A percentile compares a stretch with the other conserved stretches of the same genome.
These are phyloP conservation scores for Chrysaora quinquecirrha DNA, from an alignment of 30 jellyfish, hydroid and myxozoan species.

Conservation along the genomic window DNA sequence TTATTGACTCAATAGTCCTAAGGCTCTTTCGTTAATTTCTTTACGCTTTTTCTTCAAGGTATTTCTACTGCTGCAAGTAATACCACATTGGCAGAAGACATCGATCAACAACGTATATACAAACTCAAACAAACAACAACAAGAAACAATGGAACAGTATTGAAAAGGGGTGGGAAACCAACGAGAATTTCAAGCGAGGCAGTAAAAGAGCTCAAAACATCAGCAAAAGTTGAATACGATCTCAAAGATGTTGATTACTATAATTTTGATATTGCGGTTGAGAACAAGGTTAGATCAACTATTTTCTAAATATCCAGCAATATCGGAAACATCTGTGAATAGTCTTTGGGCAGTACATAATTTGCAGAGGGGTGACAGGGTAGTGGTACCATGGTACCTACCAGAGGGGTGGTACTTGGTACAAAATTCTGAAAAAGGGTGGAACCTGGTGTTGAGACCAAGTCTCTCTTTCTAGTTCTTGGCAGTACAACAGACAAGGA, in stretches of 20 bases:
- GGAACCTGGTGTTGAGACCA: too few relatives aligned
- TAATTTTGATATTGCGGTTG: neutral
- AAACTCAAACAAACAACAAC: neutral
- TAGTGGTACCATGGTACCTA: neutral
- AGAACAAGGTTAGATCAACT: neutral
- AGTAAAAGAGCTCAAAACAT: neutral
- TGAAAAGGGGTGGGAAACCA: neutral
- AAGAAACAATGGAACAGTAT: neutral
- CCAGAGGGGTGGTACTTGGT: neutral
- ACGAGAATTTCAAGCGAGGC: neutral
- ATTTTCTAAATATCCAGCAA: neutral
- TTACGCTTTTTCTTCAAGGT: too few relatives aligned
- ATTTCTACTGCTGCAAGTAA: slow-evolving; percentile 2
- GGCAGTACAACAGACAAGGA: too few relatives aligned
- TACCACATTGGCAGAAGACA: neutral
- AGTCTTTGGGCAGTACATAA: too few relatives aligned
- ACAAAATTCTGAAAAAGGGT: too few relatives aligned
- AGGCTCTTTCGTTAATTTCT: too few relatives aligned
- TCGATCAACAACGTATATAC: neutral
- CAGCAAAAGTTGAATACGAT: neutral
- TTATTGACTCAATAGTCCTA: too few relatives aligned
- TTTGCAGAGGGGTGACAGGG: too few relatives aligned
- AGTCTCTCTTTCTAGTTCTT: too few relatives aligned
- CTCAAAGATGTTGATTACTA: neutral
- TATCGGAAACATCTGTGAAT: neutral